A percentile compares a stretch with the other conserved stretches of the same genome.
These are phyloP conservation scores for Tenthredo distinguenda DNA, from an alignment of 2,888 invertebrate genomes.

Conservation along the genomic window DNA sequence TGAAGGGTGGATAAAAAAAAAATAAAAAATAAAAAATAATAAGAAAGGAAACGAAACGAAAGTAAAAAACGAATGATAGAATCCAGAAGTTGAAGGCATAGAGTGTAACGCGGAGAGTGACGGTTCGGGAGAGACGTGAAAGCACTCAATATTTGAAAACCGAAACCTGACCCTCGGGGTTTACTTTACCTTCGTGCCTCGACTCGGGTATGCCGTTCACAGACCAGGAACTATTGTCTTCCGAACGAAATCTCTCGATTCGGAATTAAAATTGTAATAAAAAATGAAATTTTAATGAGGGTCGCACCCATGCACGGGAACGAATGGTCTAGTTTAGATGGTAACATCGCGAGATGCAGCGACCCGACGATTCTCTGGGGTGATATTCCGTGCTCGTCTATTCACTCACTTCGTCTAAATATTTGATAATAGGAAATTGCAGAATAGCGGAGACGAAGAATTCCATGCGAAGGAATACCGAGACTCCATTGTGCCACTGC, in stretches of 20 bases:
- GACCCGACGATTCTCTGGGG: background rate
- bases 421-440: background rate
- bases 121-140: constrained; percentile 39
- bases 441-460: background rate
- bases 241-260: background rate
- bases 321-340: background rate
- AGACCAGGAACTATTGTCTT: background rate
- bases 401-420: background rate
- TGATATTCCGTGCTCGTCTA: background rate
- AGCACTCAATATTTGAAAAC: constrained; percentile 59
- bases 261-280: background rate
- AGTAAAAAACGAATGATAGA: background rate
- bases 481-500: background rate
- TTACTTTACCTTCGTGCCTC: background rate
- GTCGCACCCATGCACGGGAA: background rate
- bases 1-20: background rate
- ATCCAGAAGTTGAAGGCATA: background rate
- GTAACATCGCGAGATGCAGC: background rate
- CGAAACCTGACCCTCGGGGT: constrained; percentile 48
- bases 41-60: background rate
- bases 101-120: constrained; percentile 56
- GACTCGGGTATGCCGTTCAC: background rate
- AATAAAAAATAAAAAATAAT: too few species aligned
- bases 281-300: background rate
- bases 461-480: background rate